A percentile compares a stretch with the other conserved stretches of the same genome.
Conservation (phyloP, 2,797 vertebrate genomes). For the Gymnoscopelus braueri region DNA sequence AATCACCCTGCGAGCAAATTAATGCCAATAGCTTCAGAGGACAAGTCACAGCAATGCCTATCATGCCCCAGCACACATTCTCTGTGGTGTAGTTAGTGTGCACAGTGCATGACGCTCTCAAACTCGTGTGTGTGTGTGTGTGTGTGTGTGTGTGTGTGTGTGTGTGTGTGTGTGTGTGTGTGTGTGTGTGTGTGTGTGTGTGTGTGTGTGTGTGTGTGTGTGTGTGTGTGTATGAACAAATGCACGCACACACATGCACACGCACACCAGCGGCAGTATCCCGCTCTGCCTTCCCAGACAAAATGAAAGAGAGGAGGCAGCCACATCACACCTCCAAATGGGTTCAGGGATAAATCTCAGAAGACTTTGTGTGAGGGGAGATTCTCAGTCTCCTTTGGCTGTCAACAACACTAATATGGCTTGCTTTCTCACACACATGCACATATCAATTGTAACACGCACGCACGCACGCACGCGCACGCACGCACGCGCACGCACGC, state of each 20-base stretch:
- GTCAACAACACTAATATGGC: conserved; percentile 64
- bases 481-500: background rate
- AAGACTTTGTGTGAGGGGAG: conserved; percentile 62
- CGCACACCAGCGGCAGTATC: conserved; percentile 26
- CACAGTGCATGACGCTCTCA: conserved; percentile 29
- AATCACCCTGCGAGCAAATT: conserved; percentile 66
- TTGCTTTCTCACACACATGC: conserved; percentile 12
- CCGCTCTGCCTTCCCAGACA: conserved; percentile 51
- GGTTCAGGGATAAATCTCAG: conserved; percentile 61
- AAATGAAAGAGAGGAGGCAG: conserved; percentile 72
- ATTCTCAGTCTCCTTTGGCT: conserved; percentile 54
- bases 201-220: too few species aligned
- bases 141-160: too few species aligned
- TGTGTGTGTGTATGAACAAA: background rate
- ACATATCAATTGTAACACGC: background rate
- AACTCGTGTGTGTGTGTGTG: background rate
- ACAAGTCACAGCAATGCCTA: conserved; percentile 63
- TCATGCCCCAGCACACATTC: conserved; percentile 57
- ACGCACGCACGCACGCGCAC: background rate
- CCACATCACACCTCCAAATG: conserved; percentile 76
- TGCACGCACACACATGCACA: background rate
- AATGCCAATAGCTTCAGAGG: conserved; percentile 69
- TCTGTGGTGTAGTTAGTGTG: conserved; percentile 52
- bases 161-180: too few species aligned
- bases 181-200: too few species aligned